phyloP scores from a whole-genome alignment of 2,888 invertebrate genomes.

The Didymodactylos carnosus region DNA sequence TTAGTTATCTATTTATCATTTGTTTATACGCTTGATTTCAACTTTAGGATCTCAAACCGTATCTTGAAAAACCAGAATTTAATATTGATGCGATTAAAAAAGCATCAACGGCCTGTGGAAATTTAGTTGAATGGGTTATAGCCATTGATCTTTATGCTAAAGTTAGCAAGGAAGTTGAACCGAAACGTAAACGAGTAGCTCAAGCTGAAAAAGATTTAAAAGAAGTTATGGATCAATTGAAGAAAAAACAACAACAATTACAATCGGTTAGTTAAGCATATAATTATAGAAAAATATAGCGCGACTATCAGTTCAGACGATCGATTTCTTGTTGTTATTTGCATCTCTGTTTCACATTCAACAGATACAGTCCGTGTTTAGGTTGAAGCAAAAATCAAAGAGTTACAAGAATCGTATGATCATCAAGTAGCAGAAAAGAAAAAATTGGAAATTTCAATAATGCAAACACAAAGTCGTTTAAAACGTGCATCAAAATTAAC shows the following conservation, averaged over 20 bases:
- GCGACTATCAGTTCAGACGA: too few relatives aligned
- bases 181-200: slow-evolving; percentile 49
- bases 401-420: slow-evolving; percentile 32
- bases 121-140: slow-evolving; percentile 74
- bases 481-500: slow-evolving; percentile 63
- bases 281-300: too few relatives aligned
- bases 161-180: slow-evolving; percentile 65
- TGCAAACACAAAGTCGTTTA: slow-evolving; percentile 54
- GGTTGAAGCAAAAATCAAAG: slow-evolving; percentile 51
- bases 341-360: too few relatives aligned
- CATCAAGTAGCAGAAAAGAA: slow-evolving; percentile 46
- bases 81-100: slow-evolving; percentile 60
- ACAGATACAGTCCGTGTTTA: too few relatives aligned
- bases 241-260: slow-evolving; percentile 58
- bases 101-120: slow-evolving; percentile 66
- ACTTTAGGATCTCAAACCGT: slow-evolving; percentile 61
- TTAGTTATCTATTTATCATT: neutral
- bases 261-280: too few relatives aligned
- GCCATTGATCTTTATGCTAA: slow-evolving; percentile 72
- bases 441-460: slow-evolving; percentile 51
- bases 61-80: slow-evolving; percentile 66
- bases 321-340: too few relatives aligned
- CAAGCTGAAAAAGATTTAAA: slow-evolving; percentile 54
- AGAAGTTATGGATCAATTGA: slow-evolving; percentile 52
- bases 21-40: slow-evolving; percentile 38